These are phyloP conservation scores for Nesogale talazaci DNA, from an alignment of 2,113 vertebrate species.

Conservation along the genomic window DNA sequence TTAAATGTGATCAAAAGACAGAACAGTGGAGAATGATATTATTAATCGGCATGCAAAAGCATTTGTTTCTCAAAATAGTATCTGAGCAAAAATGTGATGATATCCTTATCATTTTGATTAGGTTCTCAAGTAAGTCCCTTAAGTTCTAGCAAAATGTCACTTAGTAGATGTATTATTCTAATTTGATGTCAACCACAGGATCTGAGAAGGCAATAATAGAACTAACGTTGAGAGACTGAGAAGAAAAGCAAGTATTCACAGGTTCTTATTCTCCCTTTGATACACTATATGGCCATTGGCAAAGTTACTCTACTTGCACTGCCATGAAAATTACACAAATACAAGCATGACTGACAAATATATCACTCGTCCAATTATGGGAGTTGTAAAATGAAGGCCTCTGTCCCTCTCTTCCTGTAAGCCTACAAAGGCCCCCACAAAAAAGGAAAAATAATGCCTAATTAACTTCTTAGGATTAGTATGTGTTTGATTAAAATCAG, in stretches of 20 bases:
- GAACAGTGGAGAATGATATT: constrained; percentile 53
- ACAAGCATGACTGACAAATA: constrained; percentile 32
- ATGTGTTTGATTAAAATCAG: constrained; percentile 42
- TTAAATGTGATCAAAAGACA: constrained; percentile 62
- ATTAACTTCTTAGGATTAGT: constrained; percentile 17
- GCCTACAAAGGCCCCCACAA: neutral
- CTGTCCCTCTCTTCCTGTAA: neutral
- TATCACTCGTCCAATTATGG: neutral
- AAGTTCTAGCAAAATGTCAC: constrained; percentile 15
- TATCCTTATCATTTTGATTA: constrained; percentile 34
- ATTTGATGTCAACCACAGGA: constrained; percentile 2
- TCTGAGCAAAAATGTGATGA: constrained; percentile 8
- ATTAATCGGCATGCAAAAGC: constrained; percentile 21
- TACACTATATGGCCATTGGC: neutral
- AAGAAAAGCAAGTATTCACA: neutral
- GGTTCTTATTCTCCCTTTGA: neutral
- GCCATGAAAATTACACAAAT: neutral
- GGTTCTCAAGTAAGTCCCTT: neutral
- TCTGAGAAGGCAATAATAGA: neutral
- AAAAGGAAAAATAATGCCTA: neutral
- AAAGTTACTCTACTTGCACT: neutral
- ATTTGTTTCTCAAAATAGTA: constrained; percentile 55
- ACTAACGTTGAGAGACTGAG: neutral
- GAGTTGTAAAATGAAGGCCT: neutral
- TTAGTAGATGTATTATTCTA: constrained; percentile 22